Evolutionary conservation across 2,888 invertebrate species (phyloP).

Genomic region (Oscheius sp.): DNA sequence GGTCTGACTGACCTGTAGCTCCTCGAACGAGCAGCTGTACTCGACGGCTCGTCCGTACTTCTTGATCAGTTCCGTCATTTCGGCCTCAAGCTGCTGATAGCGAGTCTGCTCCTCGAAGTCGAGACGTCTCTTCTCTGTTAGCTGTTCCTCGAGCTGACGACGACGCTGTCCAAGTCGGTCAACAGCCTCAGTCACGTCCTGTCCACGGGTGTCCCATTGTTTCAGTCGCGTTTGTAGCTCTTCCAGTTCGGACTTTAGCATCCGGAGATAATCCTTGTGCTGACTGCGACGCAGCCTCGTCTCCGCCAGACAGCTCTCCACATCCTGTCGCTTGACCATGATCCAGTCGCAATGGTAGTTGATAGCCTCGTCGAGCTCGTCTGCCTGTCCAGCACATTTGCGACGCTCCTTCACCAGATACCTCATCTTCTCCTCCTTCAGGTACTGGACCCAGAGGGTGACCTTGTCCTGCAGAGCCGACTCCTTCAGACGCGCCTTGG

Average conservation of each 20-base stretch:
- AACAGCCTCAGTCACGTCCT: not conserved
- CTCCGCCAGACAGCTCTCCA: constrained; percentile 11
- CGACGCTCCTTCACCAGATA: constrained; percentile 18
- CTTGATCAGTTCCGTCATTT: constrained; percentile 14
- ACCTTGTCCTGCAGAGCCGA: constrained; percentile 17
- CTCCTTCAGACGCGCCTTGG: constrained; percentile 24
- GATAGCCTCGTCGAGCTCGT: constrained; percentile 14
- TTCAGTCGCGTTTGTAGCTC: constrained; percentile 18
- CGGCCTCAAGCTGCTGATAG: constrained; percentile 20
- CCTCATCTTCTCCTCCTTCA: constrained; percentile 30
- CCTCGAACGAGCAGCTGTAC: constrained; percentile 1
- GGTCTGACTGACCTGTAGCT: constrained; percentile 1
- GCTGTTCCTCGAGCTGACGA: constrained; percentile 8
- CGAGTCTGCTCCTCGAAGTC: constrained; percentile 3
- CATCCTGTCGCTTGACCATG: constrained; percentile 6
- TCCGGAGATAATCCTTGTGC: constrained; percentile 21
- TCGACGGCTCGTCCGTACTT: not conserved
- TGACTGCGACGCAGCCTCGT: constrained; percentile 6
- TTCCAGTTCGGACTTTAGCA: constrained; percentile 24
- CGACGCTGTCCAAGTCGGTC: constrained; percentile 8
- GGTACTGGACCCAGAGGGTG: constrained; percentile 21
- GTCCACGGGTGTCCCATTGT: constrained; percentile 16
- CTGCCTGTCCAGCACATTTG: constrained; percentile 22
- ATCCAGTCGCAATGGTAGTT: constrained; percentile 18
- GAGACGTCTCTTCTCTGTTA: constrained; percentile 10